These are phyloP conservation scores for Lissonota sp. DNA, from an alignment of 2,888 invertebrate genomes.

Conservation along the genomic window DNA sequence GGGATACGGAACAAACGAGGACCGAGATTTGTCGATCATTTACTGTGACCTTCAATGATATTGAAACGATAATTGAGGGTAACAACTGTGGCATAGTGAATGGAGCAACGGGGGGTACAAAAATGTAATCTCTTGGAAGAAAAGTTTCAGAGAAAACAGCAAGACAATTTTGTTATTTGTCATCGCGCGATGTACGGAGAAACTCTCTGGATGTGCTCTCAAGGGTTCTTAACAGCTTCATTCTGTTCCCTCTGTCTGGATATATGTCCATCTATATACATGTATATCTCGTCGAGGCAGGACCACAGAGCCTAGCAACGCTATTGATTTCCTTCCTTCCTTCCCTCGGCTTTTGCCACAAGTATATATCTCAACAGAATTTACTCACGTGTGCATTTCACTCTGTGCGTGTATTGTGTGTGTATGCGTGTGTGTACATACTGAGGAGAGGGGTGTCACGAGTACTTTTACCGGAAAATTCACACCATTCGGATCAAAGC, in stretches of 20 bases:
- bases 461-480: constrained; percentile 23
- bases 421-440: constrained; percentile 16
- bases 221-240: constrained; percentile 68
- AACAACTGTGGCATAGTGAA: constrained; percentile 12
- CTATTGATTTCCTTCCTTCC: constrained; percentile 83
- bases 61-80: constrained; percentile 1
- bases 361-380: constrained; percentile 66
- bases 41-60: not conserved
- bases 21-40: constrained; percentile 20
- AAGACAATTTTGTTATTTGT: too few relatives aligned
- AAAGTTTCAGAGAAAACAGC: too few relatives aligned
- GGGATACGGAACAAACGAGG: constrained; percentile 4
- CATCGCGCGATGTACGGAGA: not conserved
- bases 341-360: constrained; percentile 71
- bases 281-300: constrained; percentile 49
- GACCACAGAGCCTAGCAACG: constrained; percentile 81
- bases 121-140: too few relatives aligned
- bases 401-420: not conserved
- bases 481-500: constrained; percentile 9
- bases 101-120: not conserved
- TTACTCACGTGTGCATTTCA: constrained; percentile 58
- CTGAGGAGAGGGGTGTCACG: not conserved
- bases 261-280: constrained; percentile 9
- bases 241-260: constrained; percentile 59
- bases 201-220: constrained; percentile 27